Conservation (phyloP, 2,113 vertebrate species). For the Peromyscus maniculatus region DNA sequence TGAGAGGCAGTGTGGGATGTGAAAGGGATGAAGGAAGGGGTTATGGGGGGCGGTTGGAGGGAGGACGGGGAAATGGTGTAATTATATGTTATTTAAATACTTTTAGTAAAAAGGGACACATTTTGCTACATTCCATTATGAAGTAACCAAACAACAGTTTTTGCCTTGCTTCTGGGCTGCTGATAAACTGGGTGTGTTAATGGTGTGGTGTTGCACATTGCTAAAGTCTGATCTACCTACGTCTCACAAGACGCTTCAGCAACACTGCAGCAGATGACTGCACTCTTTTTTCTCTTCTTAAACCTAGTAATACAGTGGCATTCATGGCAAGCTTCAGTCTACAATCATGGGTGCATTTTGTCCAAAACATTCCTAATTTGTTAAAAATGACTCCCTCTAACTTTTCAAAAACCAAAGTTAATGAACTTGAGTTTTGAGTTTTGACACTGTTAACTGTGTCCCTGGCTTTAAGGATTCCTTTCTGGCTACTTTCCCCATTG, state of each 20-base stretch:
- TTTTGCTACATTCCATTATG: not conserved
- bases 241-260: not conserved
- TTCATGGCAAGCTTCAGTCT: not conserved
- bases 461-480: not conserved
- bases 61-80: not conserved
- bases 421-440: not conserved
- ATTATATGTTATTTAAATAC: not conserved
- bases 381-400: not conserved
- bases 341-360: not conserved
- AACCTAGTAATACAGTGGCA: not conserved
- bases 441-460: not conserved
- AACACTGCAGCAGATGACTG: not conserved
- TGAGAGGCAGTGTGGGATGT: not conserved
- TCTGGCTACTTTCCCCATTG: not conserved
- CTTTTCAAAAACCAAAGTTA: not conserved
- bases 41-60: no score
- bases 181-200: not conserved
- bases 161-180: not conserved
- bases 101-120: not conserved
- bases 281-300: not conserved
- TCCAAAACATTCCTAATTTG: constrained; percentile 10
- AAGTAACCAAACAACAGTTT: constrained; percentile 32
- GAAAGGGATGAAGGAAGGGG: not conserved
- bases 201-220: not conserved
- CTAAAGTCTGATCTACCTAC: not conserved